phyloP scores from a whole-genome alignment of 1,140 invertebrate genomes.

The Drosophila funebris region DNA sequence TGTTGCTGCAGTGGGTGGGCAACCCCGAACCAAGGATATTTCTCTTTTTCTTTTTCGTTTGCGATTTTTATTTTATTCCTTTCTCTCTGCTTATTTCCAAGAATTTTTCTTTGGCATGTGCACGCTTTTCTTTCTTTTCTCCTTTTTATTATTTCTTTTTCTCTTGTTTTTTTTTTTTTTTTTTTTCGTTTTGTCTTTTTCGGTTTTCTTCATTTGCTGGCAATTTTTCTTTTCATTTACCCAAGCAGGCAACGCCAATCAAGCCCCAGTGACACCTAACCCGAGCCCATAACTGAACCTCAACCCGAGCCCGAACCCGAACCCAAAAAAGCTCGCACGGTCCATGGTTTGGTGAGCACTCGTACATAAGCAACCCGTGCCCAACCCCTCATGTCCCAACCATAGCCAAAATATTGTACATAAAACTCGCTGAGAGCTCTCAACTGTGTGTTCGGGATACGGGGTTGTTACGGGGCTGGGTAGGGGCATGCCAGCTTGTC shows the following conservation, averaged over 20 bases:
- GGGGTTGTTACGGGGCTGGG: neutral
- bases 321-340: neutral
- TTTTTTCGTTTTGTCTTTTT: conserved; percentile 46
- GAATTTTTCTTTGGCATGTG: conserved; percentile 39
- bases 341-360: neutral
- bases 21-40: conserved; percentile 26
- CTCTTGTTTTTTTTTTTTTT: neutral
- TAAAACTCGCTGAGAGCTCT: conserved; percentile 36
- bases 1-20: neutral
- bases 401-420: conserved; percentile 30
- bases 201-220: conserved; percentile 67
- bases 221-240: conserved; percentile 72
- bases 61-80: neutral
- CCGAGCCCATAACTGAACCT: neutral
- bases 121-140: neutral
- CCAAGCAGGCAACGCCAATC: conserved; percentile 63
- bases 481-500: conserved; percentile 11
- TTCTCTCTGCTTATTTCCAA: conserved; percentile 16
- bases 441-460: neutral
- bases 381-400: neutral
- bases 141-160: neutral
- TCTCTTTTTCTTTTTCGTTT: conserved; percentile 3
- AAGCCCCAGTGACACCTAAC: conserved; percentile 33
- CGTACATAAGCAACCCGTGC: conserved; percentile 26
- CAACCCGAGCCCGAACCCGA: neutral